phyloP scores from a whole-genome alignment of 2,113 vertebrate species.

The Brachypodius melanocephalos region DNA sequence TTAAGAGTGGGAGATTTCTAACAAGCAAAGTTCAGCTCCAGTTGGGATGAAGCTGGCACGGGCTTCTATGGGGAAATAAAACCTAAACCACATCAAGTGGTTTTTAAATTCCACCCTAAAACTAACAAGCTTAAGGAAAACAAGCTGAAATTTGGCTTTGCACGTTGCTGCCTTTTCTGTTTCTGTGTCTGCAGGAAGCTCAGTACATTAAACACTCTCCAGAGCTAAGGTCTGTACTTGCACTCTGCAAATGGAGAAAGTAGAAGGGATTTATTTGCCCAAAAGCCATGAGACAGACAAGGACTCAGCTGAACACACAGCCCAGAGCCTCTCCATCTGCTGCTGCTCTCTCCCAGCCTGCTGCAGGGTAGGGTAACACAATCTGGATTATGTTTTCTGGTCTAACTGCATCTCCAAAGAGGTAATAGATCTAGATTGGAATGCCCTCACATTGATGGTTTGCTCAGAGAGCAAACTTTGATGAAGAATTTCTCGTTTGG shows the following conservation, averaged over 20 bases:
- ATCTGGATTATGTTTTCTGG: not conserved
- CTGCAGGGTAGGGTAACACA: not conserved
- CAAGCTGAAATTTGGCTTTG: not conserved
- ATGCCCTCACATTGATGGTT: not conserved
- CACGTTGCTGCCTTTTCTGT: not conserved
- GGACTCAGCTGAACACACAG: not conserved
- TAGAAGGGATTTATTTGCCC: not conserved
- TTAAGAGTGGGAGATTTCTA: not conserved
- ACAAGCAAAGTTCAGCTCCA: not conserved
- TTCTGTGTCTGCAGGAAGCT: not conserved
- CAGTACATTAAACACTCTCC: not conserved
- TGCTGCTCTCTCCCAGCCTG: not conserved
- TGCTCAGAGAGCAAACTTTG: not conserved
- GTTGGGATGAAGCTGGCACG: not conserved
- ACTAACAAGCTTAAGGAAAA: not conserved
- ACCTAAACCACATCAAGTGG: not conserved
- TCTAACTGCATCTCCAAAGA: not conserved
- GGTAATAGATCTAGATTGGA: not conserved
- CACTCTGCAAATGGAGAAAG: not conserved
- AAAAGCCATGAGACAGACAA: not conserved
- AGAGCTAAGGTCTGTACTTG: not conserved
- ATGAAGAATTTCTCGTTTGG: not conserved
- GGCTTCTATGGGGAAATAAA: not conserved
- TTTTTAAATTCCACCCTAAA: not conserved
- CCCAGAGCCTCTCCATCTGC: slow-evolving; percentile 5